Evolutionary conservation across 2,888 invertebrate genomes (phyloP).

Genomic region (Drosophila paranaensis): DNA sequence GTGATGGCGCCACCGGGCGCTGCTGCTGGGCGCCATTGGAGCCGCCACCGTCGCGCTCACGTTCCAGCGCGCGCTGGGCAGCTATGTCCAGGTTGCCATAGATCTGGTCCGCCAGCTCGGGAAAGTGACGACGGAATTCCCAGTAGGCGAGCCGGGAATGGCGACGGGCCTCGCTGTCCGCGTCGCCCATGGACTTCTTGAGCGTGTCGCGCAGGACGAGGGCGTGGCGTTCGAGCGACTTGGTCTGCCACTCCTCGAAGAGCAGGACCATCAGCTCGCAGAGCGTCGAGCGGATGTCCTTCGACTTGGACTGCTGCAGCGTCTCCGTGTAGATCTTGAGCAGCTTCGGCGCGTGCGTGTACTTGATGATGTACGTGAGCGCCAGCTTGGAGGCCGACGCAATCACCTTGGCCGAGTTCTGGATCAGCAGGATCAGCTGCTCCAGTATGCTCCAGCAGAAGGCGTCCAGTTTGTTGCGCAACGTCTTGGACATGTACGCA

Average conservation of each 20-base stretch:
- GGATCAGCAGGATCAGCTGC: slow-evolving; percentile 94
- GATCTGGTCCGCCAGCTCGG: slow-evolving; percentile 94
- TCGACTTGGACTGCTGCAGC: slow-evolving; percentile 93
- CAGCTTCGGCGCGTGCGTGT: slow-evolving; percentile 92
- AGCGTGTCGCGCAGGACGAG: slow-evolving; percentile 92
- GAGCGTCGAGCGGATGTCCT: slow-evolving; percentile 92
- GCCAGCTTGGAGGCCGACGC: slow-evolving; percentile 94
- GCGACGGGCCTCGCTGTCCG: slow-evolving; percentile 95
- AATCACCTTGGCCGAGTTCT: slow-evolving; percentile 98
- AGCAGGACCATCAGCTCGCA: slow-evolving; percentile 94
- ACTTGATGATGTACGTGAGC: slow-evolving; percentile 94
- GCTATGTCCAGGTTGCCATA: slow-evolving; percentile 92
- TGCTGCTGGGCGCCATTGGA: slow-evolving; percentile 37
- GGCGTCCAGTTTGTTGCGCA: slow-evolving; percentile 93
- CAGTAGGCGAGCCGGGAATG: slow-evolving; percentile 91
- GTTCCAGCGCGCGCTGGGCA: slow-evolving; percentile 87
- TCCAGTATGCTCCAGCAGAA: slow-evolving; percentile 94
- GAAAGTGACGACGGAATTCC: slow-evolving; percentile 95
- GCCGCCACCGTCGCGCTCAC: slow-evolving; percentile 83
- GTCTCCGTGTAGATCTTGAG: slow-evolving; percentile 92
- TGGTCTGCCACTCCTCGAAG: slow-evolving; percentile 94
- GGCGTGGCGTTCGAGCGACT: slow-evolving; percentile 92
- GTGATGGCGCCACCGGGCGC: slow-evolving; percentile 60
- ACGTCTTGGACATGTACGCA: slow-evolving; percentile 94
- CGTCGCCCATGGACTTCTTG: slow-evolving; percentile 94